Percentiles rank a stretch among this genome's conserved stretches.
Conservation (phyloP, 2,113 vertebrate genomes). For the Coptodon rendalli region DNA sequence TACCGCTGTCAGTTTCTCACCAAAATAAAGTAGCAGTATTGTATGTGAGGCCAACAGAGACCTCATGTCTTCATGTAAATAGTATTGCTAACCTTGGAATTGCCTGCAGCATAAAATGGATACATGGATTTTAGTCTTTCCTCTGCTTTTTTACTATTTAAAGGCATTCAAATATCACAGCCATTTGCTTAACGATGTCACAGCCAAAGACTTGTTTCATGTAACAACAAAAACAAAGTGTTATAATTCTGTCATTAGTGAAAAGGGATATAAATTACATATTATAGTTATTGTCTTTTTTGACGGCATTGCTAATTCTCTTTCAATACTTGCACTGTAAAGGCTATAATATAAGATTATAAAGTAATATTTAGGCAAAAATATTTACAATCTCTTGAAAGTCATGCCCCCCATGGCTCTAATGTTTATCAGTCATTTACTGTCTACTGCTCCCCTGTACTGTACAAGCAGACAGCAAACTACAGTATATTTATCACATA, state of each 20-base stretch:
- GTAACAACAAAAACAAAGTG: neutral
- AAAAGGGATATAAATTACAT: neutral
- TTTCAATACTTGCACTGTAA: neutral
- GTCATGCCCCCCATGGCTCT: neutral
- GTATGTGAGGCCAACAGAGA: neutral
- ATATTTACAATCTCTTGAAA: conserved; percentile 28
- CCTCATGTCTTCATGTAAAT: neutral
- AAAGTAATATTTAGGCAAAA: neutral
- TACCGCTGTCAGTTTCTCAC: neutral
- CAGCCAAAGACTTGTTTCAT: neutral
- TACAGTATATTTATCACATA: neutral
- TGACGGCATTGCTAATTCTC: neutral
- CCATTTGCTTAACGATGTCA: neutral
- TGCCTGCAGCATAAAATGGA: neutral
- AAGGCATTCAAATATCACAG: neutral
- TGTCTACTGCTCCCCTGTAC: neutral
- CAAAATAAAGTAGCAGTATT: neutral
- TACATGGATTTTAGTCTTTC: neutral
- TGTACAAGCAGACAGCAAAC: neutral
- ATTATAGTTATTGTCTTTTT: neutral
- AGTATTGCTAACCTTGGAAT: neutral
- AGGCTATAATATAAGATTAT: neutral
- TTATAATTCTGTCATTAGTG: neutral
- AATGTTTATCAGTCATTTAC: neutral
- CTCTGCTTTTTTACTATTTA: neutral